phyloP scores from a whole-genome alignment of 2,888 invertebrate species.

The Nephrotoma guestfalica region DNA sequence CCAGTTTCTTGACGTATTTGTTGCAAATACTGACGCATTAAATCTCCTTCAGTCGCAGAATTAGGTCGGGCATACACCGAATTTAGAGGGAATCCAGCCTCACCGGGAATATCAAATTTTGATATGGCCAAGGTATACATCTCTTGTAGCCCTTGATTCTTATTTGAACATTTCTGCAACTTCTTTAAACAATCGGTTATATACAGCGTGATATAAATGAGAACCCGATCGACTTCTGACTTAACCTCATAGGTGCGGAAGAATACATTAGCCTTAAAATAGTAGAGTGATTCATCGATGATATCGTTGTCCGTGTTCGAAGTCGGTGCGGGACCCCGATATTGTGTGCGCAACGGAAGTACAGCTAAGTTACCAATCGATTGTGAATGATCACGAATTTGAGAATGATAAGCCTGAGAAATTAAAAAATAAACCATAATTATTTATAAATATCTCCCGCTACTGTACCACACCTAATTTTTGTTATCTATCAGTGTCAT shows the following conservation, averaged over 20 bases:
- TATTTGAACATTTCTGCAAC: constrained; percentile 79
- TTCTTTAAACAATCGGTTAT: constrained; percentile 95
- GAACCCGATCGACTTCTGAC: constrained; percentile 90
- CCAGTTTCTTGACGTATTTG: constrained; percentile 95
- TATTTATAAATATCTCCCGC: not conserved
- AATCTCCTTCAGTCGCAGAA: constrained; percentile 64
- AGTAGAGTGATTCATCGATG: constrained; percentile 93
- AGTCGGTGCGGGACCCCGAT: constrained; percentile 81
- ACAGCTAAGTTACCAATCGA: constrained; percentile 86
- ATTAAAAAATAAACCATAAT: too few relatives aligned
- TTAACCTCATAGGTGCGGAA: constrained; percentile 98
- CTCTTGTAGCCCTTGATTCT: constrained; percentile 82
- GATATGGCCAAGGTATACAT: constrained; percentile 92
- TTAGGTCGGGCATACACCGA: constrained; percentile 85
- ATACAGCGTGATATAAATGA: constrained; percentile 95
- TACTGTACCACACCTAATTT: not conserved
- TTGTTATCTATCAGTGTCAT: not conserved
- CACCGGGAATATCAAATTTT: constrained; percentile 94
- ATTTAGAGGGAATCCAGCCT: constrained; percentile 85
- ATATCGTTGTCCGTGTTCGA: constrained; percentile 68
- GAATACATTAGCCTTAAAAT: constrained; percentile 98
- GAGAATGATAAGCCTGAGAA: constrained; percentile 86
- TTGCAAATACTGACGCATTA: constrained; percentile 82
- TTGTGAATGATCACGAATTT: constrained; percentile 56
- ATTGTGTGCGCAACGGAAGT: constrained; percentile 77